These are phyloP conservation scores for Piaya cayana DNA, from an alignment of 2,113 vertebrate genomes.

Conservation along the genomic window DNA sequence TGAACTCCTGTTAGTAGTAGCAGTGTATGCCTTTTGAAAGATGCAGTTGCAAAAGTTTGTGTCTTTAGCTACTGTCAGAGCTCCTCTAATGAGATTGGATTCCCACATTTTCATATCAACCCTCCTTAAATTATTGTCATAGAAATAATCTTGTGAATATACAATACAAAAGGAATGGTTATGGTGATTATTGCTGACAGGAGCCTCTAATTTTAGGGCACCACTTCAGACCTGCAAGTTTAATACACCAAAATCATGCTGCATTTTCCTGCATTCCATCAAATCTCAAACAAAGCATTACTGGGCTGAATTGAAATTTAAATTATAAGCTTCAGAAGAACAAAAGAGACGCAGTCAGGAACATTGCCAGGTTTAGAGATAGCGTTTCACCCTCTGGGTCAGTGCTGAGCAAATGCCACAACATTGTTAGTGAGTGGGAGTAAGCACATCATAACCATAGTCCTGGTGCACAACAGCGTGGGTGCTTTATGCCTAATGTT, in stretches of 20 bases:
- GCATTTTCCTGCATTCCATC: not conserved
- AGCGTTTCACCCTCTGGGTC: not conserved
- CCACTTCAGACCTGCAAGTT: not conserved
- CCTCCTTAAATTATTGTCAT: not conserved
- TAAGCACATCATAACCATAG: not conserved
- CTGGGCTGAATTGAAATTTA: not conserved
- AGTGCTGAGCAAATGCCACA: not conserved
- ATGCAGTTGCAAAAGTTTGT: not conserved
- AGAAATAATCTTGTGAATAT: not conserved
- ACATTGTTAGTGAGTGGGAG: not conserved
- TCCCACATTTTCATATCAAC: not conserved
- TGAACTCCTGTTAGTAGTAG: not conserved
- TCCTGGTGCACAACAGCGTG: not conserved
- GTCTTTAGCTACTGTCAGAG: not conserved
- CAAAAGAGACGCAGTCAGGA: not conserved
- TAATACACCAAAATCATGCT: not conserved
- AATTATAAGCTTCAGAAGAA: not conserved
- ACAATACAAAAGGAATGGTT: not conserved
- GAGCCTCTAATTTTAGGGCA: conserved; percentile 5
- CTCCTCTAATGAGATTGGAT: not conserved
- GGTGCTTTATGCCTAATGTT: not conserved
- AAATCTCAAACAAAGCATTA: not conserved
- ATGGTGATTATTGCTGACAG: not conserved
- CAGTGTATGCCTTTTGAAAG: not conserved
- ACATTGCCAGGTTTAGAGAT: rapidly evolving